phyloP scores from a whole-genome alignment of 2,888 invertebrate genomes.

The Globia sparganii region DNA sequence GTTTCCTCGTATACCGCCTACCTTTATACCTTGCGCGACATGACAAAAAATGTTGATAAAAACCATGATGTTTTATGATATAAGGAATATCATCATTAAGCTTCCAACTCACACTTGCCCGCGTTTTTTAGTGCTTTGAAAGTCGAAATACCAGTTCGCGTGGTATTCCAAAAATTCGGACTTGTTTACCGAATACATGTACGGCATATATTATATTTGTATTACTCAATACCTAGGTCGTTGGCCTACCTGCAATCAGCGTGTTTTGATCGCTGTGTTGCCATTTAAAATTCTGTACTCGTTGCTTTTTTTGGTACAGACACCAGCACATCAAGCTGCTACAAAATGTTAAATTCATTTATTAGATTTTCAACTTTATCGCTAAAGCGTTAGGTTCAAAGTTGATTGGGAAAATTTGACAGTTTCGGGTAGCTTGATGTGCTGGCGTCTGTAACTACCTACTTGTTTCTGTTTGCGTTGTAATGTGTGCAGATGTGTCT shows the following conservation, averaged over 20 bases:
- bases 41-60: constrained; percentile 18
- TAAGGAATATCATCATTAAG: constrained; percentile 39
- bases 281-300: constrained; percentile 54
- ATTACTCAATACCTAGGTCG: constrained; percentile 71
- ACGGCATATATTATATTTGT: constrained; percentile 64
- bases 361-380: too few relatives aligned
- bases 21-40: background rate
- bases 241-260: constrained; percentile 67
- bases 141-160: constrained; percentile 62
- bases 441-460: too few relatives aligned
- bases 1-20: background rate
- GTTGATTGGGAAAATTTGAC: too few relatives aligned
- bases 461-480: constrained; percentile 18
- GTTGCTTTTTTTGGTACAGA: constrained; percentile 39
- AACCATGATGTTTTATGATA: constrained; percentile 14
- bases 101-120: constrained; percentile 46
- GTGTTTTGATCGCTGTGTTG: constrained; percentile 61
- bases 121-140: constrained; percentile 49
- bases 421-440: too few relatives aligned
- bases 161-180: constrained; percentile 72
- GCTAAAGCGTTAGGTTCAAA: too few relatives aligned
- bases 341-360: too few relatives aligned
- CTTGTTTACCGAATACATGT: constrained; percentile 63
- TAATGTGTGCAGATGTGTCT: background rate
- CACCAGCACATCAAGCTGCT: too few relatives aligned